Conservation (phyloP, 2,888 invertebrate species). For the Drosophila imparisetae region DNA sequence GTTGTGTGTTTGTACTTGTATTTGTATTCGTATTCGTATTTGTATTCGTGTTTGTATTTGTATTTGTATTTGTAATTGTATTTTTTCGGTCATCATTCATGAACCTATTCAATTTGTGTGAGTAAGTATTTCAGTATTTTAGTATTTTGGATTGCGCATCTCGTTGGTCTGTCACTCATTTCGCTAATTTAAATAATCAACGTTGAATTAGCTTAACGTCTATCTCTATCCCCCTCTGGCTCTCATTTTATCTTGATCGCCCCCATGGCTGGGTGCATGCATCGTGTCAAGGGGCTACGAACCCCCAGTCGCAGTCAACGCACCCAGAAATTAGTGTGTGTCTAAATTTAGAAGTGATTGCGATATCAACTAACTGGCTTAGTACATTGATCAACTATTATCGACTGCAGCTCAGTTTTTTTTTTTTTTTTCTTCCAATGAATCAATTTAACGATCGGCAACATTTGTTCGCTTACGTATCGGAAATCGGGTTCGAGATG, state of each 20-base stretch:
- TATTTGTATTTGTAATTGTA: conserved; percentile 1
- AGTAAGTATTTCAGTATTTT: conserved; percentile 28
- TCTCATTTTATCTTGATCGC: conserved; percentile 1
- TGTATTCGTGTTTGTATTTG: conserved; percentile 4
- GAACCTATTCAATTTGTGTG: conserved; percentile 68
- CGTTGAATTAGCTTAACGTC: conserved; percentile 59
- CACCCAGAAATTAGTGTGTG: conserved; percentile 28
- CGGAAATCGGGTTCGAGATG: neutral
- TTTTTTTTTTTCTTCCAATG: too few species aligned
- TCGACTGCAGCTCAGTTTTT: neutral
- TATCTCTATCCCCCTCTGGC: neutral
- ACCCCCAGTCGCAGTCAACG: conserved; percentile 55
- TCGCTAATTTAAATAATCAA: conserved; percentile 78
- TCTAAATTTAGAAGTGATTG: conserved; percentile 38
- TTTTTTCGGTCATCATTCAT: conserved; percentile 58
- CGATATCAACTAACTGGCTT: neutral
- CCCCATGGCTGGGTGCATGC: neutral
- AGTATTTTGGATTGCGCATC: conserved; percentile 35
- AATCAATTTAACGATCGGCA: neutral
- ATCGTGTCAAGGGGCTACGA: conserved; percentile 37
- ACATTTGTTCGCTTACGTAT: neutral
- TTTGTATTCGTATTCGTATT: conserved; percentile 14
- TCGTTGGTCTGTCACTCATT: conserved; percentile 71
- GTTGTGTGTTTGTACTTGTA: conserved; percentile 1
- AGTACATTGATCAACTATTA: neutral